A percentile compares a stretch with the other conserved stretches of the same genome.
phyloP scores from a whole-genome alignment of 2,888 invertebrate genomes.

The Podotricha telesiphe region DNA sequence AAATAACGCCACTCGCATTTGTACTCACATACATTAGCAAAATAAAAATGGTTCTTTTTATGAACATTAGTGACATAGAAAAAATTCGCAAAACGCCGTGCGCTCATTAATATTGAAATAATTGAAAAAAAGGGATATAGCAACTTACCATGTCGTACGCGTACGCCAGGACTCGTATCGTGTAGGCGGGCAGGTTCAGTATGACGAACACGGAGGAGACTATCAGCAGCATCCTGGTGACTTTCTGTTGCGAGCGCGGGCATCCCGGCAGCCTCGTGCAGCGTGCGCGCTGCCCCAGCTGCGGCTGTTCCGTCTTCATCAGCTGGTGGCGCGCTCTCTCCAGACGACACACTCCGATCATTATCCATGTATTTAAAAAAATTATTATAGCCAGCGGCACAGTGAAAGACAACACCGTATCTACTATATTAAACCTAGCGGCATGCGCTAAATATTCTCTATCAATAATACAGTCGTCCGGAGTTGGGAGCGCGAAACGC shows the following conservation, averaged over 20 bases:
- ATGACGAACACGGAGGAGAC: conserved; percentile 91
- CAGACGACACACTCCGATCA: conserved; percentile 86
- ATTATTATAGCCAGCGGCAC: conserved; percentile 88
- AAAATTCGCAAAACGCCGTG: neutral
- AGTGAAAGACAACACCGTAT: conserved; percentile 88
- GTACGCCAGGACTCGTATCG: conserved; percentile 86
- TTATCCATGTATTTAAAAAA: conserved; percentile 88
- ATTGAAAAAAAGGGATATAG: neutral
- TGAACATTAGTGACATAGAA: neutral
- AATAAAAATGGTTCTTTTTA: neutral
- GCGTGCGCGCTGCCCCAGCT: conserved; percentile 33
- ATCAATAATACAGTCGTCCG: conserved; percentile 76
- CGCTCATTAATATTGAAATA: neutral
- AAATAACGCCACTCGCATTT: neutral
- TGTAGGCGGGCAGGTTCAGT: conserved; percentile 90
- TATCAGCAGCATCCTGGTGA: conserved; percentile 92
- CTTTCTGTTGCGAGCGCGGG: conserved; percentile 85
- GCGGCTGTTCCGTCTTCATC: conserved; percentile 50
- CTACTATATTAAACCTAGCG: conserved; percentile 86
- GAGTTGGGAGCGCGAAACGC: conserved; percentile 68
- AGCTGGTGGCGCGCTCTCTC: conserved; percentile 72
- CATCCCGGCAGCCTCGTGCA: conserved; percentile 54
- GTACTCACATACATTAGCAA: neutral
- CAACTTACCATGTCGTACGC: conserved; percentile 78
- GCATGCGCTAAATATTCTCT: conserved; percentile 81